Base-by-base conservation (phyloP, 2,113 vertebrate species). In the Catharus bicknelli region DNA sequence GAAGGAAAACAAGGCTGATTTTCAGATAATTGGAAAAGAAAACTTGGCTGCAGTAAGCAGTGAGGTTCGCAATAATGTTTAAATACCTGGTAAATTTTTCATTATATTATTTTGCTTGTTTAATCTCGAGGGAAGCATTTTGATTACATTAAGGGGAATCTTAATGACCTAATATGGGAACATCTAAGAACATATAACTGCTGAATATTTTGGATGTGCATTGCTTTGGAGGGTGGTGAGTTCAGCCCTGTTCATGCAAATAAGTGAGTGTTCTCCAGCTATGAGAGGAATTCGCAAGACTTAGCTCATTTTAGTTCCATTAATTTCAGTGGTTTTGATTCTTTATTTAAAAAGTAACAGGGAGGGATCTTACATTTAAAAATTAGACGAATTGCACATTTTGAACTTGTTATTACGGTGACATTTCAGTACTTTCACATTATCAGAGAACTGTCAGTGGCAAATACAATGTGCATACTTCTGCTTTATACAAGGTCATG, bases 241-340 rank as follows among this genome's bases (percentile, higher is more conserved):
- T 93, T 75, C 84, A 64, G 36, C 57, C 34, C 40, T 62, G 2
- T 6, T 29, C 12, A 16, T 34, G 66, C 29, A 87, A 86, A 26
- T 40, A 77, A 30, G 5, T 7, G 22, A 57, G 30, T 10, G 9
- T 40, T 78, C 54, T 61, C 59, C 55, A 70, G 38, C 69, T 90
- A 93, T 70, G 85, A 89, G n/a, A 95, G n/a, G 15, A 50, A 42
- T 74, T 47, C 64, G 85, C 81, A 90, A 94, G 45, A 47, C 15
- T 74, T 50, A 45, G 47, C 9, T 84, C 7, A 6, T 72, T 82
- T 94, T 73, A 67, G 20, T 72, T 45, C 34, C 50, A 22, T 43
- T 68, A 25, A 51, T 84, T 69, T 68, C 38, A 73, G 32, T 26
- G 4, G 64, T 74, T 76, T 74, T 21, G 51, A 69, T 59, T 77